Evolutionary conservation across 2,888 invertebrate genomes (phyloP).

Genomic region (Tiliacea aurago): DNA sequence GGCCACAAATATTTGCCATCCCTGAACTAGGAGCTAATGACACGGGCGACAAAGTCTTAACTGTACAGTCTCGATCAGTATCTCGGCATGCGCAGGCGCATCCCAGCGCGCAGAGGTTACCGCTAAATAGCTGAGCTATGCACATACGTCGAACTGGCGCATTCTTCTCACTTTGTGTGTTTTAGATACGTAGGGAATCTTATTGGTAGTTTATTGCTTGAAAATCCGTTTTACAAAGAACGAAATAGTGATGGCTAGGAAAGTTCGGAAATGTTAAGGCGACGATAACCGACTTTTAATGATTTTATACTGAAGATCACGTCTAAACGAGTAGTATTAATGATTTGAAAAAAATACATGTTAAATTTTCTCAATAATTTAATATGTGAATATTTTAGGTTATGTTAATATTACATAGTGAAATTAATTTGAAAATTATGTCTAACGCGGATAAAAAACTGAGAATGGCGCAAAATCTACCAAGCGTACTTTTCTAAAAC

Average conservation of each 20-base stretch:
- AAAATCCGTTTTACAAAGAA: not conserved
- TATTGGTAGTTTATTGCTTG: slow-evolving; percentile 6
- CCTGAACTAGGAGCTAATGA: slow-evolving; percentile 53
- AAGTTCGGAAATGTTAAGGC: no score
- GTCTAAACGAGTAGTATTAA: no score
- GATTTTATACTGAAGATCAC: no score
- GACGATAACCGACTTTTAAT: no score
- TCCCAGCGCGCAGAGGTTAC: slow-evolving; percentile 63
- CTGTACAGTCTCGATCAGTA: slow-evolving; percentile 82
- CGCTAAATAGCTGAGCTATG: slow-evolving; percentile 64
- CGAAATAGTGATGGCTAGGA: not conserved
- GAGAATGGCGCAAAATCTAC: no score
- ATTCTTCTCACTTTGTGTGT: slow-evolving; percentile 51
- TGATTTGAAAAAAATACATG: no score
- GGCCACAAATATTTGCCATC: slow-evolving; percentile 6
- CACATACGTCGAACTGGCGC: slow-evolving; percentile 58
- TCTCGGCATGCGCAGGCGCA: slow-evolving; percentile 70
- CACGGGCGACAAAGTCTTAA: slow-evolving; percentile 72
- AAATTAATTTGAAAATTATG: no score
- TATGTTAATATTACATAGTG: no score
- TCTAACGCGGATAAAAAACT: no score
- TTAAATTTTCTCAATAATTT: no score
- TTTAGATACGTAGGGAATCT: slow-evolving; percentile 43
- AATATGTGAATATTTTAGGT: no score
- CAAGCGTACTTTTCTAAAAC: no score